A percentile compares a stretch with the other conserved stretches of the same genome.
phyloP scores from a whole-genome alignment of 2,113 vertebrate genomes.

The Alligator mississippiensis region DNA sequence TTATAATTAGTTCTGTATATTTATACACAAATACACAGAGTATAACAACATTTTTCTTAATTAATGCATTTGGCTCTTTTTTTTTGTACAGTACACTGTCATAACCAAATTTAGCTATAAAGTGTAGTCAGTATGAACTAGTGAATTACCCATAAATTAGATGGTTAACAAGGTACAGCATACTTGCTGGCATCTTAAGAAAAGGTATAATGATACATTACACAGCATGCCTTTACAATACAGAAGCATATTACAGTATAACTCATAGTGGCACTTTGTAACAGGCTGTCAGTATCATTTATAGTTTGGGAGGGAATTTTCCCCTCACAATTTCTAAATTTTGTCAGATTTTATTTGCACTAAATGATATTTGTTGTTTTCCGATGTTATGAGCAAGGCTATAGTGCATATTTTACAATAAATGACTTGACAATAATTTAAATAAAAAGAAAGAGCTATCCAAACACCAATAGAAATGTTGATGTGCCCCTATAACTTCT shows the following conservation, averaged over 20 bases:
- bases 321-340: neutral
- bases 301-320: neutral
- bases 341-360: neutral
- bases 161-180: slow-evolving; percentile 20
- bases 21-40: neutral
- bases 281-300: neutral
- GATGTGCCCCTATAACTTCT: slow-evolving; percentile 9
- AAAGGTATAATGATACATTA: neutral
- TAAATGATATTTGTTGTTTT: neutral
- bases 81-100: neutral
- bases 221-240: neutral
- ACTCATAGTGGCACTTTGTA: neutral
- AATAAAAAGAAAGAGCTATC: neutral
- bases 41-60: neutral
- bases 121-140: neutral
- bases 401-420: neutral
- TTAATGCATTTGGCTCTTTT: neutral
- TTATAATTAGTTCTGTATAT: neutral
- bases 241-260: neutral
- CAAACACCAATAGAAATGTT: slow-evolving; percentile 19
- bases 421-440: neutral
- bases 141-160: neutral
- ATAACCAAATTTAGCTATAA: neutral
- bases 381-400: neutral
- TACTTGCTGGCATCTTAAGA: neutral